Conservation (phyloP, 2,797 vertebrate genomes). For the Chaetodon trifasciatus region DNA sequence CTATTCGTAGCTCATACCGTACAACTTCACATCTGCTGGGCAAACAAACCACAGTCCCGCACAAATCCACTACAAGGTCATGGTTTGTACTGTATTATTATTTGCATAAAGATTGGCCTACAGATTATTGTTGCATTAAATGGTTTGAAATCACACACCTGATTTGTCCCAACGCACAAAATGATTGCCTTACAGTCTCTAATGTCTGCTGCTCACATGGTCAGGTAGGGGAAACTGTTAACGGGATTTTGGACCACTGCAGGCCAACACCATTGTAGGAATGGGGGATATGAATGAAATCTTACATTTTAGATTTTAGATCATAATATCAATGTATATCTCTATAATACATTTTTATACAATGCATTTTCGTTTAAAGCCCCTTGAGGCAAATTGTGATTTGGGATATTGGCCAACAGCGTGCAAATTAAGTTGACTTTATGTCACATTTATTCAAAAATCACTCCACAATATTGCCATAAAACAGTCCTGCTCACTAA, state of each 20-base stretch:
- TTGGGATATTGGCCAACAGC: neutral
- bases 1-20: conserved; percentile 26
- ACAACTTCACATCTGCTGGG: conserved; percentile 23
- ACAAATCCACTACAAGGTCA: neutral
- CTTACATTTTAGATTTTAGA: no score
- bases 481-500: neutral
- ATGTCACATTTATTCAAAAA: neutral
- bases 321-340: neutral
- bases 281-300: neutral
- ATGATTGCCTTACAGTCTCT: neutral
- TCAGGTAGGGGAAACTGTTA: neutral
- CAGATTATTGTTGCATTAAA: neutral
- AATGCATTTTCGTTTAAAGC: no score
- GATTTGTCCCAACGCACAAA: neutral
- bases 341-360: neutral
- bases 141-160: conserved; percentile 7
- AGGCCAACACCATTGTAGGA: neutral
- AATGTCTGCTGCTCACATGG: conserved; percentile 30
- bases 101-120: no score
- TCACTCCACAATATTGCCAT: neutral
- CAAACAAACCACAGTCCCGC: neutral
- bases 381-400: neutral
- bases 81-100: neutral
- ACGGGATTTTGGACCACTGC: neutral
- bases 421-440: neutral